Evolutionary conservation across 2,888 invertebrate species (phyloP), one percentile per base, ranked within the genome.

Genomic region (Melanargia galathea): DNA sequence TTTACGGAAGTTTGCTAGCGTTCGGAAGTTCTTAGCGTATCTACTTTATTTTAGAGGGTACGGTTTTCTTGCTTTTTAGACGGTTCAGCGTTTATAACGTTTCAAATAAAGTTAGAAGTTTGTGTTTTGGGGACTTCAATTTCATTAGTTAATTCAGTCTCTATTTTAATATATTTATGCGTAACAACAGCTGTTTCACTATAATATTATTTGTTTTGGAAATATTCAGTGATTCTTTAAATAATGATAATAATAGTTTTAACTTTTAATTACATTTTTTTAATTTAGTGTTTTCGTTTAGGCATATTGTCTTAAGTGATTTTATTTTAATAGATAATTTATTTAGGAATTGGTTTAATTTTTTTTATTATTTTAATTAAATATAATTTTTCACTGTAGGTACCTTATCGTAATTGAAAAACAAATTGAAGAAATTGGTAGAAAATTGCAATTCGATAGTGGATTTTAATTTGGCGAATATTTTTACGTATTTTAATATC

Each of bases 1-100:
- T 52, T 62, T 58, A 63, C 63, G 58, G 63, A 63, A 63, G 63
- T 63, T 59, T 54, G 58, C 52, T 46, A 58, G 54, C 58, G 58
- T 59, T 62, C 46, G 45, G 35, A 63, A 63, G 46, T 63, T 63
- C 58, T 59, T 54, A 20, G 30, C 57, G 57, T 26, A 57, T 46
- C 52, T 48, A 54, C 56, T 48, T 33, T 43, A 56, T 62, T 62
- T 59, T 22, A 57, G 30, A 24, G 40, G 26, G 38, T 49, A 59
- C 46, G 38, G 26, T 59, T 59, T 51, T 59, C 59, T 59, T 51
- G 58, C 26, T 40, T 46, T 59, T 51, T 59, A 35, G 45, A 48
- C 24, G 38, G 48, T 48, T 48, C 20, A 48, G 30, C 20, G 33
- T 58, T 58, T 57, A 33, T 46, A 26, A 40, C 55, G 40, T n/a